These are phyloP conservation scores for Megaustenia siamemsis DNA, from an alignment of 2,888 invertebrate genomes.

Conservation along the genomic window DNA sequence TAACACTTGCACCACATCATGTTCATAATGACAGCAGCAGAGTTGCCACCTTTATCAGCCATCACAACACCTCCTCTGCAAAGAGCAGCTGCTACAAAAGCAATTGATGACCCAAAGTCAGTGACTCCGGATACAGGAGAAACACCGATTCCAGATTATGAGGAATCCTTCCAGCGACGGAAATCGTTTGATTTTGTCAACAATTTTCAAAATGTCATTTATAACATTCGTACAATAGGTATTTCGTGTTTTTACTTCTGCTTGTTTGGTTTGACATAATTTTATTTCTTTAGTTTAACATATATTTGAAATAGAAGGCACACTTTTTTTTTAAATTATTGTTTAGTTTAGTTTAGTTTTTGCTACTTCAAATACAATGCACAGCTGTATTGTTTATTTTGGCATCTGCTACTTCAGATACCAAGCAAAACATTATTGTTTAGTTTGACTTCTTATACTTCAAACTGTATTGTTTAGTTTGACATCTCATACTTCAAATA, in stretches of 20 bases:
- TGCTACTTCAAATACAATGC: no score
- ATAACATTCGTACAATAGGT: slow-evolving; percentile 69
- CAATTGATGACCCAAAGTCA: background rate
- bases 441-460: no score
- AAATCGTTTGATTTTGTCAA: slow-evolving; percentile 65
- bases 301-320: no score
- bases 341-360: no score
- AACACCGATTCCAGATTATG: slow-evolving; percentile 71
- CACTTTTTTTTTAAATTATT: no score
- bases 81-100: background rate
- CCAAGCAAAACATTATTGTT: no score
- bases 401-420: no score
- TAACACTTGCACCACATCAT: background rate
- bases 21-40: background rate
- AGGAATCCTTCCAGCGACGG: slow-evolving; percentile 60
- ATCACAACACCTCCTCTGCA: background rate
- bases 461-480: no score
- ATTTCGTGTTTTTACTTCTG: slow-evolving; percentile 29
- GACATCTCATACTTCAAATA: no score
- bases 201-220: slow-evolving; percentile 67
- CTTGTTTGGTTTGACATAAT: no score
- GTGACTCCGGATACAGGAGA: slow-evolving; percentile 53
- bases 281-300: no score
- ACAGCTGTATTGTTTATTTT: no score
- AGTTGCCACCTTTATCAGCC: background rate